Evolutionary conservation across 2,797 vertebrate species (phyloP), one percentile per base, ranked within the genome.

Genomic region (Gallinago solitaria): DNA sequence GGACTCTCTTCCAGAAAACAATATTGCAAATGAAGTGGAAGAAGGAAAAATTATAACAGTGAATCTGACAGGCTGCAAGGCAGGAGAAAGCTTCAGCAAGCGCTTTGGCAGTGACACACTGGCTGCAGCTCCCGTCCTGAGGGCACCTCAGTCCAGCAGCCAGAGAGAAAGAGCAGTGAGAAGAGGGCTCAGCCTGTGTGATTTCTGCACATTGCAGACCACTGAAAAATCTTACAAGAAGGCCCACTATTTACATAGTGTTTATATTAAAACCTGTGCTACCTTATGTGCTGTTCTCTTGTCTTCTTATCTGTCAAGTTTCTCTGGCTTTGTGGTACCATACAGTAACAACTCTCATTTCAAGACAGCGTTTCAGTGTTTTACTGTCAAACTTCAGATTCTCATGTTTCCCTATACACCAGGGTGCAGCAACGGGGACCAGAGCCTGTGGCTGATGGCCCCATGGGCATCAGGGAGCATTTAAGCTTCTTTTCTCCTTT

Each of bases 11-110:
- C 43, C 43, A 91, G 85, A 85, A 81, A 91, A 91, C 0, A 4
- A 56, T 84, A 91, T 37, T 57, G 51, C 48, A 94, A 93, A 88
- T 63, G 80, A 97, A 91, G 83, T 74, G 51, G 74, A 93, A 87
- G 73, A 93, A 96, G 33, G 32, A 27, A 81, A 73, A 67, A 79
- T 35, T 32, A 2, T 57, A 68, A 54, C 33, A 86, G 56, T 39
- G 59, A 76, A 33, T 70, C 41, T 95, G 96, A 89, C 91, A 95
- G 74, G 74, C 74, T 90, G 47, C 48, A 37, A 88, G 89, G 57
- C 63, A 93, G 47, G 41, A 3, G 1, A 78, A 78, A 27, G 45
- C 67, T 86, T 83, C 18, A 33, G 20, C 60, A 68, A 43, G 21
- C 39, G 7, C 28, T 32, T 54, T 54, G 68, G 41, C 69, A 59